Percentiles rank a stretch among this genome's conserved stretches.
Evolutionary conservation across 2,888 invertebrate species (phyloP).

Genomic region (Spatulosminthurus flaviceps): DNA sequence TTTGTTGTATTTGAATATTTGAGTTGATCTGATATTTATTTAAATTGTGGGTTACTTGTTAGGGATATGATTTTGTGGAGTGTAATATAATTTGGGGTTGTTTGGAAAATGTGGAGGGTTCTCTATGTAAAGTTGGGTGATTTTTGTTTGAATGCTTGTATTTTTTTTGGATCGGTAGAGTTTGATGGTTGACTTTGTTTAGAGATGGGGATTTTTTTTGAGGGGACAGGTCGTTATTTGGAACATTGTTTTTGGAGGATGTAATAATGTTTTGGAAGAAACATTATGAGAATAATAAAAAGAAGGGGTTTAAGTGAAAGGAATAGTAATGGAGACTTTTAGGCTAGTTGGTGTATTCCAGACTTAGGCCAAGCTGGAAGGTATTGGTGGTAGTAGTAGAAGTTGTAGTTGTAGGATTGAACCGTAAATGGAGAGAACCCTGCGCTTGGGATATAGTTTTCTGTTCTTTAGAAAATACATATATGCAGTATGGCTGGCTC

Average conservation of each 20-base stretch:
- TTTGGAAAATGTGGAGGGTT: no score
- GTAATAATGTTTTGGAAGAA: slow-evolving; percentile 10
- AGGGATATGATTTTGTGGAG: no score
- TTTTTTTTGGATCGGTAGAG: no score
- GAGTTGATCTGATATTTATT: no score
- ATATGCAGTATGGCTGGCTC: slow-evolving; percentile 9
- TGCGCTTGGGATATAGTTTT: slow-evolving; percentile 16
- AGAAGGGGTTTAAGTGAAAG: slow-evolving; percentile 5
- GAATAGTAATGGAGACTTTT: slow-evolving; percentile 4
- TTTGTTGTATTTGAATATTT: no score
- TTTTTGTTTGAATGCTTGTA: no score
- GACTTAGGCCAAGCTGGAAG: neutral
- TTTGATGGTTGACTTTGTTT: neutral
- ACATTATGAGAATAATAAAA: slow-evolving; percentile 12
- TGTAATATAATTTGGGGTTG: no score
- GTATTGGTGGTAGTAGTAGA: no score
- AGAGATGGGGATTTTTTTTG: neutral
- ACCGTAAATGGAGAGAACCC: slow-evolving; percentile 21
- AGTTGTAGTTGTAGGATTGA: slow-evolving; percentile 25
- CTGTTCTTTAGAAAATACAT: slow-evolving; percentile 24
- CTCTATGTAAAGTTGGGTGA: no score
- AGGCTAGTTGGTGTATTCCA: neutral
- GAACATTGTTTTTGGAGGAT: neutral
- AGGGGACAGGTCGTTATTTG: neutral
- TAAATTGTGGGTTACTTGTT: no score